A percentile compares a stretch with the other conserved stretches of the same genome.
These are phyloP conservation scores for Lepidotrigona ventralis DNA, from an alignment of 1,140 invertebrate genomes.

Conservation along the genomic window DNA sequence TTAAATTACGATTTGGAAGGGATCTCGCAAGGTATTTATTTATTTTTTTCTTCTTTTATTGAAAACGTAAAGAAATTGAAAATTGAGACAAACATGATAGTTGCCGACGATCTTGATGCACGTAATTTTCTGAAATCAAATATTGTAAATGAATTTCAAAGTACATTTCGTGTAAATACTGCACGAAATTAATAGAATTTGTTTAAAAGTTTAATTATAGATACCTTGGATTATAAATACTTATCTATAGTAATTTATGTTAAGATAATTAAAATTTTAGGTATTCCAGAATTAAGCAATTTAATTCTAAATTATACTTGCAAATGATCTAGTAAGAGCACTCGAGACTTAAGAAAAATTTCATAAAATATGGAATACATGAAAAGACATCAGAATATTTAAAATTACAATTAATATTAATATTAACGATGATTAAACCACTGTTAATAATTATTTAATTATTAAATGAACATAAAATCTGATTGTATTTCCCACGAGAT, in stretches of 20 bases:
- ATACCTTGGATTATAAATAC: too few relatives aligned
- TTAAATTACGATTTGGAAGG: neutral
- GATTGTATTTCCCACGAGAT: neutral
- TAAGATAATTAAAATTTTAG: too few relatives aligned
- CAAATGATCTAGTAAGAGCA: too few relatives aligned
- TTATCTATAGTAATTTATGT: too few relatives aligned
- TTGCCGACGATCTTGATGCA: neutral
- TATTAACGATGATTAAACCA: neutral
- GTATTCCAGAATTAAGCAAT: too few relatives aligned
- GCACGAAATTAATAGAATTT: too few relatives aligned
- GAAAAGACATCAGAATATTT: neutral
- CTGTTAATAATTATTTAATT: neutral
- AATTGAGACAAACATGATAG: neutral
- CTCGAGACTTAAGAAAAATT: neutral
- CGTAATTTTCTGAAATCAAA: neutral
- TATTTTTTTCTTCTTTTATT: neutral
- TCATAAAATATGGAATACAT: neutral
- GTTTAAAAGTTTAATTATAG: too few relatives aligned
- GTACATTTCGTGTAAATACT: too few relatives aligned
- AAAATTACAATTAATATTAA: neutral
- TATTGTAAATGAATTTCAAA: neutral
- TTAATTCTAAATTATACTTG: too few relatives aligned
- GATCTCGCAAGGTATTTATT: neutral
- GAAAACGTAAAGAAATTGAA: neutral
- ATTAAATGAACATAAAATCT: neutral